These are phyloP conservation scores for Doryteuthis pealeii DNA, from an alignment of 1,140 invertebrate species.

Conservation along the genomic window DNA sequence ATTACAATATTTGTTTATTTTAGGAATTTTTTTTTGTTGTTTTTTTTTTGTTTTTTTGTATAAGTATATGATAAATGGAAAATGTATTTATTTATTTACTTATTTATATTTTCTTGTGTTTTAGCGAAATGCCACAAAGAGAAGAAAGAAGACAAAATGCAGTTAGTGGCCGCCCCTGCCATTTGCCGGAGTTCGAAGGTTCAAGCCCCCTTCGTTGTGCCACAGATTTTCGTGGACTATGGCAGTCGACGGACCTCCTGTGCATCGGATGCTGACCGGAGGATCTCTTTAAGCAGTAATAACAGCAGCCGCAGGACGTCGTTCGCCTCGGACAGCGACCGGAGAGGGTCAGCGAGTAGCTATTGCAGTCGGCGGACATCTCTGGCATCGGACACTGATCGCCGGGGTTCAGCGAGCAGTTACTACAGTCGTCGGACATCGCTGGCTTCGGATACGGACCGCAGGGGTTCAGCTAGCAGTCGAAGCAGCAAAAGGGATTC, in stretches of 20 bases:
- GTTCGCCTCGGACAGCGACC: slow-evolving; percentile 42
- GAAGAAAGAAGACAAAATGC: slow-evolving; percentile 41
- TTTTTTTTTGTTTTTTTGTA: too few species aligned
- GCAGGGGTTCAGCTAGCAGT: slow-evolving; percentile 41
- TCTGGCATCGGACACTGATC: slow-evolving; percentile 40
- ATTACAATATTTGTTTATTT: too few species aligned
- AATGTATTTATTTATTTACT: too few species aligned
- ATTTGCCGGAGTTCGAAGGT: slow-evolving; percentile 39
- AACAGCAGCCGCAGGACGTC: slow-evolving; percentile 47
- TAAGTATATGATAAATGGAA: too few species aligned
- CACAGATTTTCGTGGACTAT: slow-evolving; percentile 51
- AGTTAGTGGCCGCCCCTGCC: slow-evolving; percentile 40
- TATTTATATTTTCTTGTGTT: background rate
- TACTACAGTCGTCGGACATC: slow-evolving; percentile 16
- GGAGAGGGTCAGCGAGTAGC: slow-evolving; percentile 41
- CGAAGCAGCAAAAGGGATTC: slow-evolving; percentile 44
- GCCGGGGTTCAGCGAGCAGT: slow-evolving; percentile 37
- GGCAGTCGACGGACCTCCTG: slow-evolving; percentile 45
- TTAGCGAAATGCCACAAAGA: slow-evolving; percentile 37
- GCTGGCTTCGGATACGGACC: slow-evolving; percentile 22
- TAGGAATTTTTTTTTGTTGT: too few species aligned
- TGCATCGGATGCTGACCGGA: slow-evolving; percentile 39
- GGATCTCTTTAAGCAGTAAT: slow-evolving; percentile 40
- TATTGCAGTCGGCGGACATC: slow-evolving; percentile 43
- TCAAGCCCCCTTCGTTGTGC: slow-evolving; percentile 47